Base-by-base conservation (phyloP, 2,113 vertebrate genomes). In the Amblyopsis rosae region DNA sequence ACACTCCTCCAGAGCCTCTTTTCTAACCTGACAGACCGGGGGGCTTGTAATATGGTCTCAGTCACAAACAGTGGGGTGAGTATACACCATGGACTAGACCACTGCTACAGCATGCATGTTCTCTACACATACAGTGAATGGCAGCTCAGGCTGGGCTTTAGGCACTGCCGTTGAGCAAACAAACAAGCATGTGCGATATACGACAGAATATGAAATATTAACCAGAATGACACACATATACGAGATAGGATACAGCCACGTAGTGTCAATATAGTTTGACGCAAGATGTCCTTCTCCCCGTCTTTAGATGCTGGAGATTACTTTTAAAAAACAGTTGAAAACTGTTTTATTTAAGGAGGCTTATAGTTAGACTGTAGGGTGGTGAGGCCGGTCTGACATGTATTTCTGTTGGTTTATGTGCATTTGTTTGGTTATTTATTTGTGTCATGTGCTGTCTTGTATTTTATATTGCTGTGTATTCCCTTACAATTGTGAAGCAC, bases 51-150 rank as follows among this genome's bases (percentile, higher is more conserved):
- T 73, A 59, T 45, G 77, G 71, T 76, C 57, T 35, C 75, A 61
- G 81, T 86, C 77, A 70, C 75, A 69, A 70, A 63, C 70, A 35
- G 60, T 63, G 55, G 63, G 62, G 70, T 82, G 79, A 67, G 46
- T 13, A n/a, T 60, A 26, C 17, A 32, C 4, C 62, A 67, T 59
- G 16, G 54, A 76, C 61, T 82, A 65, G 65, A 32, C n/a, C 70
- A 45, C 66, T 59, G 35, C 35, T 59, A 11, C 9, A n/a, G n/a
- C n/a, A n/a, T n/a, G n/a, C 53, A 16, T 54, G 12, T 15, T 2
- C 73, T 79, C 64, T 35, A 60, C 61, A 19, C 66, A 72, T n/a
- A 35, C 41, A 60, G 67, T 32, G 45, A 26, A 26, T 61, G 11
- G 45, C 47, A 63, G 3, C 13, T 15, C 35, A 12, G 41, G 16